These are phyloP conservation scores for Lepisosteus oculatus DNA, from an alignment of 2,113 vertebrate species.

Conservation along the genomic window DNA sequence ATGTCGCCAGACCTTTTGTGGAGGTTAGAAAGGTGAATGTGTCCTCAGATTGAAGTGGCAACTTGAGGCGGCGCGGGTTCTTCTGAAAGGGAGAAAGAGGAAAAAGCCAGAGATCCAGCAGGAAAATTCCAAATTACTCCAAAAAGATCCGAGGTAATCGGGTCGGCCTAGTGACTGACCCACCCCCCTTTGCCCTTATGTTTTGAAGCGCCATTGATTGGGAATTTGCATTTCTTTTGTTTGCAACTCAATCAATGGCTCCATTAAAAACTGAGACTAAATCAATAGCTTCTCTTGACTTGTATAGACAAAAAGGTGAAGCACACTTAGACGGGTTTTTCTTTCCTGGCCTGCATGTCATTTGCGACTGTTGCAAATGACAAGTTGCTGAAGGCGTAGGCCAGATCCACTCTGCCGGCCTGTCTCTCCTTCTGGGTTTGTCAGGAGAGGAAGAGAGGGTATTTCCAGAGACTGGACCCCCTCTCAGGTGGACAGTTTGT, in stretches of 20 bases:
- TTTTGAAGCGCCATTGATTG: slow-evolving; percentile 60
- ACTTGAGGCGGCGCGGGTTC: slow-evolving; percentile 7
- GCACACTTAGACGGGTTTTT: slow-evolving; percentile 49
- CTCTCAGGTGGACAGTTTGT: neutral
- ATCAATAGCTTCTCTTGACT: slow-evolving; percentile 70
- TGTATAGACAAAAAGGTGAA: slow-evolving; percentile 48
- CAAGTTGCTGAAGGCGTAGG: slow-evolving; percentile 46
- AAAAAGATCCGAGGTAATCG: slow-evolving; percentile 29
- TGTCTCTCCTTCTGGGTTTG: slow-evolving; percentile 47
- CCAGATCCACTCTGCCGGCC: slow-evolving; percentile 45
- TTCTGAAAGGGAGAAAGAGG: slow-evolving; percentile 23
- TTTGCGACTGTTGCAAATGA: slow-evolving; percentile 67
- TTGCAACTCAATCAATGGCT: slow-evolving; percentile 72
- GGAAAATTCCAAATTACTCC: slow-evolving; percentile 29
- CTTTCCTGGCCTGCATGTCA: slow-evolving; percentile 32
- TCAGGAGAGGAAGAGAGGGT: slow-evolving; percentile 37
- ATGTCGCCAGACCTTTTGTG: slow-evolving; percentile 6
- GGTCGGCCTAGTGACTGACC: slow-evolving; percentile 36
- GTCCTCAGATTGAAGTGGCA: slow-evolving; percentile 22
- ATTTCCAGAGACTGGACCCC: slow-evolving; percentile 28
- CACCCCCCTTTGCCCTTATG: slow-evolving; percentile 46
- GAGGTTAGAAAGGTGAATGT: neutral
- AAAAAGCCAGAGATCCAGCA: slow-evolving; percentile 16
- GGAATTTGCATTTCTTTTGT: slow-evolving; percentile 70
- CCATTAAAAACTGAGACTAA: slow-evolving; percentile 76